Evolutionary conservation across 2,888 invertebrate genomes (phyloP).

Genomic region (Ichneumoninae sp.): DNA sequence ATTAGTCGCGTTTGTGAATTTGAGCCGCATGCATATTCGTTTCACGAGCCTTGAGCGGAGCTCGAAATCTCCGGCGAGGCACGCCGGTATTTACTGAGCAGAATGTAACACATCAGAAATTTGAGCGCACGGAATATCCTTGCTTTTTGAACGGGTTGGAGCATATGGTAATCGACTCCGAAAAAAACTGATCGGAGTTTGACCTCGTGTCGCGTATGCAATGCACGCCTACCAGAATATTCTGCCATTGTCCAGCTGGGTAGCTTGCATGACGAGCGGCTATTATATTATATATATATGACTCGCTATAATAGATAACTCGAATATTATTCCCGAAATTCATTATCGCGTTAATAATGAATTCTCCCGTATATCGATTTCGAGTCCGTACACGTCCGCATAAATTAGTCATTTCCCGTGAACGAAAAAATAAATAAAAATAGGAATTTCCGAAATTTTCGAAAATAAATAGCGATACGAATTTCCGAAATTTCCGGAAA

Average conservation of each 20-base stretch:
- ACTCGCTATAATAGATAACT: not conserved
- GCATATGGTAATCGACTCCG: not conserved
- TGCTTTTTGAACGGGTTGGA: not conserved
- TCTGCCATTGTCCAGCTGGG: slow-evolving; percentile 59
- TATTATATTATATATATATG: not conserved
- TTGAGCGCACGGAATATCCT: not conserved
- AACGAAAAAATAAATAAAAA: not conserved
- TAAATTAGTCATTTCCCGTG: not conserved
- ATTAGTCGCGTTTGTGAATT: not conserved
- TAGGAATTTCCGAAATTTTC: not conserved
- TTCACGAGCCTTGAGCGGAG: not conserved
- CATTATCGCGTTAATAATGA: not conserved
- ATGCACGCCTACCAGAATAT: slow-evolving; percentile 40
- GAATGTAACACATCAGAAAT: not conserved
- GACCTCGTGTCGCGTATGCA: slow-evolving; percentile 54
- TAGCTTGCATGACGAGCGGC: not conserved
- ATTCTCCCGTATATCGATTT: not conserved
- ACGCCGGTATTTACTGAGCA: not conserved
- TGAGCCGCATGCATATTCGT: not conserved
- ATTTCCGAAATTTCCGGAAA: not conserved
- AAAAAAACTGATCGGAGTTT: slow-evolving; percentile 5
- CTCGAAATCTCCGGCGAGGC: not conserved
- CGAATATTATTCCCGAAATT: not conserved
- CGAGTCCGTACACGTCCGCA: not conserved
- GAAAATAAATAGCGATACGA: not conserved